Conservation (phyloP, 2,113 vertebrate species). For the Prietella phreatophila region DNA sequence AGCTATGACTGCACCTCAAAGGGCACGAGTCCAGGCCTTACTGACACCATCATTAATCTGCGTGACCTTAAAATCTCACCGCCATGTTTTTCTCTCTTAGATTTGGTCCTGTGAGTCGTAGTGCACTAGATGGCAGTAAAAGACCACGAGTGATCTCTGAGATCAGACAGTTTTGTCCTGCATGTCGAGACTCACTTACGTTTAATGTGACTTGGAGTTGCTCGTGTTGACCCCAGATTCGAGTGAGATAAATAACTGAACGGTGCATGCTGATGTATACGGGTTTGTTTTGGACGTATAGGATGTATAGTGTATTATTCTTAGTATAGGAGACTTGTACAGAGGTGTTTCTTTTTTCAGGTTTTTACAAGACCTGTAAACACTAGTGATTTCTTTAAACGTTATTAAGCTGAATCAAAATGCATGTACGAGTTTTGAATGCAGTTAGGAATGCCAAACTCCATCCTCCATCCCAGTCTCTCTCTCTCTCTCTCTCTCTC, state of each 20-base stretch:
- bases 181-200: background rate
- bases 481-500: too few relatives aligned
- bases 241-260: background rate
- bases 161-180: background rate
- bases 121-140: constrained; percentile 71
- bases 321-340: background rate
- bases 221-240: background rate
- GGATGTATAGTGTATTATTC: background rate
- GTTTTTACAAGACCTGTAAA: background rate
- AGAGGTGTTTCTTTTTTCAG: background rate
- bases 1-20: constrained; percentile 61
- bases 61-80: constrained; percentile 68
- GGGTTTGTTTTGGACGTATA: background rate
- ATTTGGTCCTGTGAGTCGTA: background rate
- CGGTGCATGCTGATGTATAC: background rate
- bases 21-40: constrained; percentile 68
- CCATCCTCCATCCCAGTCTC: background rate
- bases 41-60: constrained; percentile 74
- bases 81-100: background rate
- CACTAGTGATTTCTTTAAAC: background rate
- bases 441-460: background rate
- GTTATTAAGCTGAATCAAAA: background rate
- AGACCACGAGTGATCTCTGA: constrained; percentile 58
- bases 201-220: background rate
- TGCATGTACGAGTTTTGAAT: background rate